Evolutionary conservation across 2,888 invertebrate genomes (phyloP), one percentile per base, ranked within the genome.

Genomic region (Homarus gammarus): DNA sequence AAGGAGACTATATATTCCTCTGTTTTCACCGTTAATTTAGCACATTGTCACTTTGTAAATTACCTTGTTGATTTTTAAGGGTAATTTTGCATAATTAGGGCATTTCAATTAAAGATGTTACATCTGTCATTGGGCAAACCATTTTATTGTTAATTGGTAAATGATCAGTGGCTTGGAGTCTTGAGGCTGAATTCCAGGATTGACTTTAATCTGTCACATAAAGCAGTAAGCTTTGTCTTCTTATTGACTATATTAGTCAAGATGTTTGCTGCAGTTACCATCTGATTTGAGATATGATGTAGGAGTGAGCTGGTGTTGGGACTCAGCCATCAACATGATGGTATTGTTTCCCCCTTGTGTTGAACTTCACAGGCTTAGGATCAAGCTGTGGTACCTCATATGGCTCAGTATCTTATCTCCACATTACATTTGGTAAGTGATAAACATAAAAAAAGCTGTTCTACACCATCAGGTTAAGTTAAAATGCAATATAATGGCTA

Each of bases 401-500:
- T 61, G 75, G 84, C 84, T 84, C 75, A 75, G n/a, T 40, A 64
- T 64, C 27, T 79, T 79, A 79, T 64, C 64, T 49, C 61, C 79
- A 27, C 64, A 64, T 64, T 18, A 61, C 22, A 5, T 56, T 18
- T 18, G 56, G 64, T 64, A 64, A 64, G 64, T 64, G 64, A 64
- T 64, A 64, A 64, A 27, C 61, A 79, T 36, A n/a, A 38, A n/a
- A n/a, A 79, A 79, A 40, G 56, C 22, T 27, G 38, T 79, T 79
- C 64, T 79, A 79, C 64, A 64, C 64, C 78, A 72, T 70, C 86
- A 79, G 86, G 86, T 86, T 64, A 75, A 83, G 83, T 83, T 72
- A 72, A 70, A 61, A 40, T 44, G 36, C 70, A 38, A 70, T 38
- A n/a, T 51, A 51, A 78, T 68, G 70, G 88, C 78, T 78, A 84